phyloP scores from a whole-genome alignment of 2,113 vertebrate genomes.

The Equus przewalskii region DNA sequence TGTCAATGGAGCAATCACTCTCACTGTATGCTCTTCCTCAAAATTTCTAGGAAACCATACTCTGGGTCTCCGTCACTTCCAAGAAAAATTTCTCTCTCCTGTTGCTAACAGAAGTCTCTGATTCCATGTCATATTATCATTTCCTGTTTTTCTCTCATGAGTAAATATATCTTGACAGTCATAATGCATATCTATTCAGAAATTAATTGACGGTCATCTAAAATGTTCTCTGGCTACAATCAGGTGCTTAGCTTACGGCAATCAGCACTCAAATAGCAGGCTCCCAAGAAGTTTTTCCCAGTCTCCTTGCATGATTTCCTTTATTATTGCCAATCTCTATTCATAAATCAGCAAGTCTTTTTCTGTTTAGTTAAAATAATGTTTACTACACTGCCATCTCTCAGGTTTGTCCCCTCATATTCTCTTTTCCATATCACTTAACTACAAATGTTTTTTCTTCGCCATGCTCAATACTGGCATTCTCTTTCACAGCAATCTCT shows the following conservation, averaged over 20 bases:
- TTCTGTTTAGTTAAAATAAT: background rate
- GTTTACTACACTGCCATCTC: background rate
- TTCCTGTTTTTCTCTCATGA: background rate
- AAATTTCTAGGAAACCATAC: background rate
- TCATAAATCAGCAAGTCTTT: conserved; percentile 3
- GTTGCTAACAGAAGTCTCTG: background rate
- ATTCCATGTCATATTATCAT: background rate
- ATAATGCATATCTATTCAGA: background rate
- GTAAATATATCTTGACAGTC: background rate
- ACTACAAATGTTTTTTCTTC: background rate
- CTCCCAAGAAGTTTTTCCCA: background rate
- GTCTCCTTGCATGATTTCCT: background rate
- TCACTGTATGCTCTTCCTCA: background rate
- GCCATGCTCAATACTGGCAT: background rate
- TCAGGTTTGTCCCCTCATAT: background rate
- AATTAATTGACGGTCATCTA: conserved; percentile 16
- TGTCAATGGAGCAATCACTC: background rate
- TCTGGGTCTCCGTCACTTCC: background rate
- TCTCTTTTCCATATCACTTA: background rate
- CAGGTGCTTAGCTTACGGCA: background rate
- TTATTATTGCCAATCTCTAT: background rate
- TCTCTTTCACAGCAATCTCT: background rate
- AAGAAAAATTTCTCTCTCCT: background rate
- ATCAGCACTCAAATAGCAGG: background rate
- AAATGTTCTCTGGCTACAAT: background rate